phyloP scores from a whole-genome alignment of 2,797 vertebrate species.

The Malacoraja senta region DNA sequence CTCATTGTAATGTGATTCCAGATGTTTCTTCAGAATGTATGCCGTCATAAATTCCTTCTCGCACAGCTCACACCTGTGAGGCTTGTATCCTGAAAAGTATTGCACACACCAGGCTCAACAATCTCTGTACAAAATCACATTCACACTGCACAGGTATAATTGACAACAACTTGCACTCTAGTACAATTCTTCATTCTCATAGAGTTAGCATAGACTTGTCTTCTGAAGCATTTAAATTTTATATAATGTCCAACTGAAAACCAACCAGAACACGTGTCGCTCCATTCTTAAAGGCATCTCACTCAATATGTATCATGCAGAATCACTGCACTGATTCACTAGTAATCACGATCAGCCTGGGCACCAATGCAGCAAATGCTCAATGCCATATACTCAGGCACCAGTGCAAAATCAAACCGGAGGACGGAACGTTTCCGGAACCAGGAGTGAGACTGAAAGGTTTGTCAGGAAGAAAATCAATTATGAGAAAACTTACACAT shows the following conservation, averaged over 20 bases:
- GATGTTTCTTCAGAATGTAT: conserved; percentile 90
- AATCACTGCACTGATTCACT: background rate
- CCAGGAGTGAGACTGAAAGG: too few relatives aligned
- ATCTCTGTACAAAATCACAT: background rate
- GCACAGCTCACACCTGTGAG: conserved; percentile 78
- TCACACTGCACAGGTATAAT: background rate
- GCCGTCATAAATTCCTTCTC: conserved; percentile 89
- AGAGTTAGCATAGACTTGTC: background rate
- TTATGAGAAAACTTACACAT: too few relatives aligned
- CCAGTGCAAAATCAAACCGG: too few relatives aligned
- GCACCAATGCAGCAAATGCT: background rate
- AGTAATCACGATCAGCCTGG: background rate
- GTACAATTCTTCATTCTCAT: background rate
- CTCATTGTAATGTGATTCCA: conserved; percentile 82
- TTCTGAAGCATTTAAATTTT: background rate
- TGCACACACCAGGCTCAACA: background rate
- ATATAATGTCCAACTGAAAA: background rate
- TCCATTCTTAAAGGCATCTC: too few relatives aligned
- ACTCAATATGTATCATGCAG: background rate
- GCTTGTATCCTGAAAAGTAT: conserved; percentile 70
- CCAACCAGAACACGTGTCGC: background rate
- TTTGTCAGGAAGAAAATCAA: too few relatives aligned
- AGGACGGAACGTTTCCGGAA: too few relatives aligned
- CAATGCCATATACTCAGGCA: too few relatives aligned
- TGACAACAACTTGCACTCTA: background rate